A percentile compares a stretch with the other conserved stretches of the same genome.
Evolutionary conservation across 2,113 vertebrate species (phyloP).

Genomic region (Lophotis ruficrista): DNA sequence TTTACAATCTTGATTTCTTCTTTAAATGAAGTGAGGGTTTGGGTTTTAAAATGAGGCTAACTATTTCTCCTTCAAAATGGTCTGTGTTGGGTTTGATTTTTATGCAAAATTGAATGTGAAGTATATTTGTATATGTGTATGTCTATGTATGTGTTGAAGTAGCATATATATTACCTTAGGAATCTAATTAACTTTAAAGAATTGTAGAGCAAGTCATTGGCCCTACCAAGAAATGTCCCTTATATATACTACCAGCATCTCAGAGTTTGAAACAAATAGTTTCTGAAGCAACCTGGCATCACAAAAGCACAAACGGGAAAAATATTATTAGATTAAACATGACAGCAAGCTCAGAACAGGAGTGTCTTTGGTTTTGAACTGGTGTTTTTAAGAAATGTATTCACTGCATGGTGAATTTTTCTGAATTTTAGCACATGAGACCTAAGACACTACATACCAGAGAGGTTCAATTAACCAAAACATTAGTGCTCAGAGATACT

Average conservation of each 20-base stretch:
- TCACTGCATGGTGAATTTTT: background rate
- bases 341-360: background rate
- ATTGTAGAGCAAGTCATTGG: background rate
- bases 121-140: background rate
- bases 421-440: background rate
- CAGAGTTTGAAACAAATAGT: background rate
- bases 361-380: background rate
- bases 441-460: background rate
- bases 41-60: background rate
- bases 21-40: background rate
- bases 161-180: background rate
- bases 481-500: background rate
- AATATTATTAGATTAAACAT: slow-evolving; percentile 2
- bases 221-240: background rate
- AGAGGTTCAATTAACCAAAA: slow-evolving; percentile 49
- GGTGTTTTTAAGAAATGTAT: background rate
- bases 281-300: slow-evolving; percentile 1
- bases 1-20: background rate
- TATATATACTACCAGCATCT: background rate
- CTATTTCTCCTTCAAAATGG: background rate
- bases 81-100: background rate
- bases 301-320: background rate
- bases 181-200: background rate
- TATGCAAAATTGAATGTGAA: background rate
- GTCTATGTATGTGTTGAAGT: fast-evolving